Evolutionary conservation across 2,113 vertebrate species (phyloP).

Genomic region (Chaenocephalus aceratus): DNA sequence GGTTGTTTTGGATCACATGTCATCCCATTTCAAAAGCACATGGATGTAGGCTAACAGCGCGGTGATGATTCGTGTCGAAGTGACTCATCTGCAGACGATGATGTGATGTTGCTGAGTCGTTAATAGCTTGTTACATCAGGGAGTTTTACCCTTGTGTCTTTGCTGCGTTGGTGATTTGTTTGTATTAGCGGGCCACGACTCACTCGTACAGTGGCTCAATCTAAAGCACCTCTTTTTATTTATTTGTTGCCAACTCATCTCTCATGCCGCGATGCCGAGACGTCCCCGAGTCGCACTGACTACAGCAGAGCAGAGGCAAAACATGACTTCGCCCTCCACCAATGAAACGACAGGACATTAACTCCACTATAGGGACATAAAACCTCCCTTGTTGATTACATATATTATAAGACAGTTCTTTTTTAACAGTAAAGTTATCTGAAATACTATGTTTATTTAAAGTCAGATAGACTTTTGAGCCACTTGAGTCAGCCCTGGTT

Average conservation of each 20-base stretch:
- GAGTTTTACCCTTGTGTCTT: slow-evolving; percentile 58
- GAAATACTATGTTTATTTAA: too few relatives aligned
- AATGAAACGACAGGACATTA: slow-evolving; percentile 40
- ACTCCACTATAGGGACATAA: not conserved
- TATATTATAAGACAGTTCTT: too few relatives aligned
- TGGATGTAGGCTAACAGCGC: slow-evolving; percentile 18
- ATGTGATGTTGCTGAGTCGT: slow-evolving; percentile 38
- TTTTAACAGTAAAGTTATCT: too few relatives aligned
- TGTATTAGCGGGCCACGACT: slow-evolving; percentile 43
- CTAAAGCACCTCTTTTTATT: slow-evolving; percentile 40
- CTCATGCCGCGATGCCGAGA: slow-evolving; percentile 58
- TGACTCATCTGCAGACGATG: slow-evolving; percentile 40
- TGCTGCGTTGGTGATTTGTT: slow-evolving; percentile 60
- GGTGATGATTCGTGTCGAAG: slow-evolving; percentile 29
- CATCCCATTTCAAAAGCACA: slow-evolving; percentile 23
- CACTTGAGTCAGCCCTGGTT: too few relatives aligned
- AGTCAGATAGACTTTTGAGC: too few relatives aligned
- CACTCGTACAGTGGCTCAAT: slow-evolving; percentile 38
- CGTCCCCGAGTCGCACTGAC: slow-evolving; percentile 63
- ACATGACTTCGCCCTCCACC: slow-evolving; percentile 63
- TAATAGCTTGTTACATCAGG: slow-evolving; percentile 30
- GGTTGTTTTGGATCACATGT: not conserved
- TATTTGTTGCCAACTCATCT: slow-evolving; percentile 71
- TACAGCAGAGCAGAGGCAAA: slow-evolving; percentile 54
- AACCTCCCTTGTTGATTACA: too few relatives aligned